Percentiles rank a stretch among this genome's conserved stretches.
Conservation (phyloP, 23 tunicate species). For the Aplidium turbinatum region DNA sequence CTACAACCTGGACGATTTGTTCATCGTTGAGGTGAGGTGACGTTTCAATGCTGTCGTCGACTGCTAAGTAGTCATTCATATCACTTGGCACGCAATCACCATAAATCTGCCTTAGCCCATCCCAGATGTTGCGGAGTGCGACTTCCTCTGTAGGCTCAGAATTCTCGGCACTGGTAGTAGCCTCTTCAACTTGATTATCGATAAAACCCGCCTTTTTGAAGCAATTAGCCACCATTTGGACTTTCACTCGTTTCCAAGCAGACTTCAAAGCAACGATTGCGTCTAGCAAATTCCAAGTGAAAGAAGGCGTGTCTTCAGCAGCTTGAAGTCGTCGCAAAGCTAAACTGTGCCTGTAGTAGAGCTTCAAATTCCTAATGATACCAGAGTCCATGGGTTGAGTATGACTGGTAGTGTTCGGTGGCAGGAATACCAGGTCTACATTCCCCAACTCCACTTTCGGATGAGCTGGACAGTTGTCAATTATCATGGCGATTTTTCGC, state of each 20-base stretch:
- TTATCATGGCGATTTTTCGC: conserved; percentile 6
- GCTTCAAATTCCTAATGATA: conserved; percentile 13
- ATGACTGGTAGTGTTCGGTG: conserved; percentile 10
- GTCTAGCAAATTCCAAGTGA: conserved; percentile 10
- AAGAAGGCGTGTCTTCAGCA: conserved; percentile 7
- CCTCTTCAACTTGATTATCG: conserved; percentile 17
- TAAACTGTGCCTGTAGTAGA: conserved; percentile 13
- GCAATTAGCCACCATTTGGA: conserved; percentile 34
- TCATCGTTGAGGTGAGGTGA: conserved; percentile 23
- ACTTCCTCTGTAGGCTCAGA: conserved; percentile 20
- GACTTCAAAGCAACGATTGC: not conserved
- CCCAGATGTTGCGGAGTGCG: conserved; percentile 1
- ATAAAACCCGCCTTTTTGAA: conserved; percentile 29
- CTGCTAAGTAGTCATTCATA: conserved; percentile 30
- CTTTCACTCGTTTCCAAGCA: conserved; percentile 13
- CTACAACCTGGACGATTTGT: conserved; percentile 1
- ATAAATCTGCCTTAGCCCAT: conserved; percentile 36
- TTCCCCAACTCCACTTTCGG: conserved; percentile 10
- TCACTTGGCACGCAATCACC: conserved; percentile 10
- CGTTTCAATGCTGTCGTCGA: conserved; percentile 24
- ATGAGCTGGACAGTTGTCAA: conserved; percentile 10
- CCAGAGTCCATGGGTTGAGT: conserved; percentile 14
- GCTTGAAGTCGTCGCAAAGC: conserved; percentile 16
- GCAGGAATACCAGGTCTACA: conserved; percentile 15
- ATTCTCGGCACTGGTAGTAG: conserved; percentile 6